phyloP scores from a whole-genome alignment of 1,140 invertebrate genomes.

The Coenobita brevimanus region DNA sequence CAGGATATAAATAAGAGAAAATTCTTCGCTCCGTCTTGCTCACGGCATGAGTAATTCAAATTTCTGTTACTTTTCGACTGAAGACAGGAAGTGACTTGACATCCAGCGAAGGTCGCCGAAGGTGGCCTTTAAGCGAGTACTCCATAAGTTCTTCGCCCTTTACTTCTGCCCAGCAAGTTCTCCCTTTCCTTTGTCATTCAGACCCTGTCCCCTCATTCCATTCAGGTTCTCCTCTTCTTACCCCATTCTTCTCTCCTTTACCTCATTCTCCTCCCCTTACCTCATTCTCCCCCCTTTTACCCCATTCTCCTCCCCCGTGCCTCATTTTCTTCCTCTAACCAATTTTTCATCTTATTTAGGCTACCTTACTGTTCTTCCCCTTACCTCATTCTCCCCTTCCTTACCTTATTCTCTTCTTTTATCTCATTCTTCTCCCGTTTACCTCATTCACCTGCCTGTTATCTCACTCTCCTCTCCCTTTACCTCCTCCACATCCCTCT shows the following conservation, averaged over 20 bases:
- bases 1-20: too few relatives aligned
- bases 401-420: neutral
- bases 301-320: neutral
- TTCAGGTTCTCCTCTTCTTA: constrained; percentile 41
- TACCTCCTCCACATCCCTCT: neutral
- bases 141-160: neutral
- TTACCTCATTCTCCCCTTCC: neutral
- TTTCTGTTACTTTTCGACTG: too few relatives aligned
- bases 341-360: neutral
- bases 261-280: neutral
- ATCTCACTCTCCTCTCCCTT: neutral
- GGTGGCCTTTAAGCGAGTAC: too few relatives aligned
- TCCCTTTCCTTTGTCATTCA: neutral
- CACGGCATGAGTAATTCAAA: too few relatives aligned
- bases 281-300: neutral
- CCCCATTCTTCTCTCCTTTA: neutral
- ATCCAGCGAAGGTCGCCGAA: too few relatives aligned
- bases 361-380: neutral
- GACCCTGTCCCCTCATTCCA: constrained; percentile 52
- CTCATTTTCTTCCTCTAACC: neutral
- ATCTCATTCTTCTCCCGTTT: neutral
- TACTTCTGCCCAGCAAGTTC: neutral
- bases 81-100: too few relatives aligned
- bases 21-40: too few relatives aligned
- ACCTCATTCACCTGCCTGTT: neutral